Base-by-base conservation (phyloP, 1,140 invertebrate genomes). In the Aporrectodea caliginosa region DNA sequence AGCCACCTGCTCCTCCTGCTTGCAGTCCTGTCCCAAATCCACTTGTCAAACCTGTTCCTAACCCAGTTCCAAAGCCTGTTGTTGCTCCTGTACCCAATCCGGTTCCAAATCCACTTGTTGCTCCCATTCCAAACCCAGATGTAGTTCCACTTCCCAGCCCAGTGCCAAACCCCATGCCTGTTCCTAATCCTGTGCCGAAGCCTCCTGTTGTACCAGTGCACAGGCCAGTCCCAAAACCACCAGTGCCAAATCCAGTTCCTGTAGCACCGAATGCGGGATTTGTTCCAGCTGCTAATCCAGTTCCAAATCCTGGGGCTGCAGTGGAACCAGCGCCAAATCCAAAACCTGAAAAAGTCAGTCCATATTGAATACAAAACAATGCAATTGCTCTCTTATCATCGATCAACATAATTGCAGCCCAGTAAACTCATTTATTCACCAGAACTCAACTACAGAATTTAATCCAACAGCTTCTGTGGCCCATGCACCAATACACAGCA, bases 91-190 rank as follows among this genome's bases (percentile, higher is more conserved):
- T 76, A 79, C 78, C 76, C 81, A 82, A 80, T n/a, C n/a, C n/a
- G n/a, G n/a, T n/a, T 27, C 75, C 73, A 73, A 81, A 78, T 27
- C 77, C 77, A 35, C 78, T 72, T 16, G 81, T 82, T 70, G 79
- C 77, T 35, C 81, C 82, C 80, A 83, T 83, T 43, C 81, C 81
- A 76, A 82, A 80, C 27, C 77, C 82, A 68, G 83, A 80, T 29
- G 78, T 75, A 43, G 81, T 78, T 72, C 35, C 32, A 16, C 78
- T 30, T 27, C 73, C 71, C 22, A 79, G 79, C 33, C 83, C 80
- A 76, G 82, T 81, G 31, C 83, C 81, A 81, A 85, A 84, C 29
- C 84, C 85, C 69, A 89, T 87, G 6, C 76, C 71, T 32, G 79
- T 76, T 79, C 78, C 76, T 81, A 82, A 80, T n/a, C n/a, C n/a